Evolutionary conservation across 1,140 invertebrate species (phyloP).

Genomic region (Halesus radiatus): DNA sequence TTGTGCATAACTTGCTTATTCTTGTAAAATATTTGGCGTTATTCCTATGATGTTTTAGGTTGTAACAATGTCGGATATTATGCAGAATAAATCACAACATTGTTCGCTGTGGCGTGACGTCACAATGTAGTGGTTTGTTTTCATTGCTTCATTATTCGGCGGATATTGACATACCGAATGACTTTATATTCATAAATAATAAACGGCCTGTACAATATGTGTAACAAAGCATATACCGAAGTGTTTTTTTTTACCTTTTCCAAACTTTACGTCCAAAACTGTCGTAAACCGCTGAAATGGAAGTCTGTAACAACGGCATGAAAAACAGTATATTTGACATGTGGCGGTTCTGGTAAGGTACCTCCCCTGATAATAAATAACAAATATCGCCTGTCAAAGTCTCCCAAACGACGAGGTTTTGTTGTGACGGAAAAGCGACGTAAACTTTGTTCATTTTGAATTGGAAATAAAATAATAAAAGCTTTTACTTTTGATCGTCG

Average conservation of each 20-base stretch:
- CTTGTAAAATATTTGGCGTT: no score
- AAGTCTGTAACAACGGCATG: constrained; percentile 36
- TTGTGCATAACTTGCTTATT: no score
- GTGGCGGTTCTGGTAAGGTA: constrained; percentile 23
- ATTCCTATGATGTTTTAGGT: no score
- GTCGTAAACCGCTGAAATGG: constrained; percentile 53
- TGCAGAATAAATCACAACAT: no score
- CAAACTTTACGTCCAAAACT: constrained; percentile 52
- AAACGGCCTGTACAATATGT: constrained; percentile 35
- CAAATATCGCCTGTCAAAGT: constrained; percentile 46
- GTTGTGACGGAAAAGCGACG: constrained; percentile 17
- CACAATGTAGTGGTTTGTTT: no score
- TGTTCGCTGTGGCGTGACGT: no score
- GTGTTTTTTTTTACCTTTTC: constrained; percentile 44
- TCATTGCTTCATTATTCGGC: constrained; percentile 21
- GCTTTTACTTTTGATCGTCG: constrained; percentile 49
- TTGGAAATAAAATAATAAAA: constrained; percentile 51
- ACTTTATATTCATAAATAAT: constrained; percentile 47
- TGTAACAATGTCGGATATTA: no score
- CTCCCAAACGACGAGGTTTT: constrained; percentile 31
- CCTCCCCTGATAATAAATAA: constrained; percentile 53
- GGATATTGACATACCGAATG: constrained; percentile 26
- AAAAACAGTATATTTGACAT: constrained; percentile 51
- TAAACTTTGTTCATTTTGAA: constrained; percentile 19
- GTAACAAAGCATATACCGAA: constrained; percentile 2